Evolutionary conservation across 2,888 invertebrate species (phyloP).

Genomic region (Pomacea canaliculata): DNA sequence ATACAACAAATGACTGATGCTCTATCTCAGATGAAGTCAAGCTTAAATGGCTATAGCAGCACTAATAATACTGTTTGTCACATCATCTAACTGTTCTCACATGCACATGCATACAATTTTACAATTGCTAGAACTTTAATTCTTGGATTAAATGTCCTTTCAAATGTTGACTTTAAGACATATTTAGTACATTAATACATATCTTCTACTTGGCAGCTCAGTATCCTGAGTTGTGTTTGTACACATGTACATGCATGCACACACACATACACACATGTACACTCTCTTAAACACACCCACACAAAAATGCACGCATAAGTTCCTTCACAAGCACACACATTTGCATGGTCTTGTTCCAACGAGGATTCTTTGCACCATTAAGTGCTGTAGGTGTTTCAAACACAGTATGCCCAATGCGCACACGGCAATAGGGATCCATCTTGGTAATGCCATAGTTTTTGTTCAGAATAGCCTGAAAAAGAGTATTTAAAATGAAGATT

Average conservation of each 20-base stretch:
- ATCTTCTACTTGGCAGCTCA: too few relatives aligned
- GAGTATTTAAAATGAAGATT: neutral
- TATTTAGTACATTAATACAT: neutral
- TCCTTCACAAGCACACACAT: constrained; percentile 75
- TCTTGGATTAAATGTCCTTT: too few relatives aligned
- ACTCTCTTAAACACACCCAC: neutral
- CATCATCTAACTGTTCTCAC: too few relatives aligned
- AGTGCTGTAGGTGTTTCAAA: constrained; percentile 96
- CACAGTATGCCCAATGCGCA: constrained; percentile 92
- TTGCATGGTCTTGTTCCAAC: constrained; percentile 95
- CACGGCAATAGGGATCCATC: constrained; percentile 95
- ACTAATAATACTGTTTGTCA: too few relatives aligned
- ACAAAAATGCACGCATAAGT: neutral
- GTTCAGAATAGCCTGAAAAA: constrained; percentile 82
- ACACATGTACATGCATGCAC: neutral
- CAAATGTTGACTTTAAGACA: neutral
- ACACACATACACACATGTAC: neutral
- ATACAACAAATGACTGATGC: constrained; percentile 3
- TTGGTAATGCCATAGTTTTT: constrained; percentile 95
- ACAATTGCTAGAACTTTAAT: too few relatives aligned
- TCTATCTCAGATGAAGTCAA: neutral
- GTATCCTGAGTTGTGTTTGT: neutral
- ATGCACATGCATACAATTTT: too few relatives aligned
- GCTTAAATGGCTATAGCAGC: too few relatives aligned
- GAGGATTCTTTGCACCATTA: constrained; percentile 93